Conservation (phyloP, 2,113 vertebrate species). For the Lagenorhynchus albirostris region DNA sequence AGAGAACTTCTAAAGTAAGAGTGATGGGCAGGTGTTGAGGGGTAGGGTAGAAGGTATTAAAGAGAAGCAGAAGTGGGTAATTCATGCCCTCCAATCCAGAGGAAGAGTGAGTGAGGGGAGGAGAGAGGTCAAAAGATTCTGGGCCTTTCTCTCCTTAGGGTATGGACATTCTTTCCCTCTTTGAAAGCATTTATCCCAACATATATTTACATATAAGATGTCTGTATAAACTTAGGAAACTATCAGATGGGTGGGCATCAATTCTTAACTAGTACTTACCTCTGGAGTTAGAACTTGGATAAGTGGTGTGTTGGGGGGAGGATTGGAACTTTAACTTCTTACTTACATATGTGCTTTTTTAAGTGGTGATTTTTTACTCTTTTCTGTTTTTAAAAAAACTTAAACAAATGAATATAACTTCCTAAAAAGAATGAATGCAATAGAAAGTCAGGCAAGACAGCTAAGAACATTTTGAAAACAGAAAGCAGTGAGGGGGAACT, state of each 20-base stretch:
- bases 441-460: neutral
- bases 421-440: neutral
- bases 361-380: neutral
- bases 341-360: neutral
- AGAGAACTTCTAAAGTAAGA: neutral
- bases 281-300: neutral
- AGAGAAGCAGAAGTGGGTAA: neutral
- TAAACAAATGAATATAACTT: neutral
- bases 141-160: neutral
- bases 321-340: neutral
- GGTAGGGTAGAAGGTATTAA: neutral
- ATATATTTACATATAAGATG: neutral
- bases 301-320: neutral
- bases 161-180: neutral
- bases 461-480: neutral
- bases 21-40: neutral
- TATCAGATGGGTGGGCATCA: too few species aligned
- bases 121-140: neutral
- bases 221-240: neutral
- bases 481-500: neutral
- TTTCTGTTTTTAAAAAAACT: neutral
- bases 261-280: neutral
- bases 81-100: neutral
- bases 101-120: neutral
- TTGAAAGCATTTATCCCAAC: neutral